Evolutionary conservation across 2,797 vertebrate genomes (phyloP).

Genomic region (Tachyglossus aculeatus): DNA sequence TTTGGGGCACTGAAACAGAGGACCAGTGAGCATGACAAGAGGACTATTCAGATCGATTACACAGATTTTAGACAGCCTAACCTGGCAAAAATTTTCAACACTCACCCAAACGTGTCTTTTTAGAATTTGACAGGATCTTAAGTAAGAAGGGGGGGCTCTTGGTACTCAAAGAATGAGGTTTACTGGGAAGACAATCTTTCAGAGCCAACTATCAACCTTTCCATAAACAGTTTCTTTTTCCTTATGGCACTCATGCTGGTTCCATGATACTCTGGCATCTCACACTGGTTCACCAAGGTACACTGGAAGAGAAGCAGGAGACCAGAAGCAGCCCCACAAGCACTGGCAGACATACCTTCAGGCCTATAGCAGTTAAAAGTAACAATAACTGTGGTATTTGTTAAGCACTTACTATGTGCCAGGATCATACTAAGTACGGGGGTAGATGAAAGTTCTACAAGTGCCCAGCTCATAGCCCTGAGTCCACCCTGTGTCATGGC

Average conservation of each 20-base stretch:
- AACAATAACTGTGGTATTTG: too few species aligned
- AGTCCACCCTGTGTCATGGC: too few species aligned
- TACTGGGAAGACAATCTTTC: constrained; percentile 31
- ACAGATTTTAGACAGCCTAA: constrained; percentile 41
- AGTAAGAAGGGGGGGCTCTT: neutral
- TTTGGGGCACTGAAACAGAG: constrained; percentile 65
- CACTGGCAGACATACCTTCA: too few species aligned
- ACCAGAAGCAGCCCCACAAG: too few species aligned
- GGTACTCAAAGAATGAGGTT: neutral
- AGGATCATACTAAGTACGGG: too few species aligned
- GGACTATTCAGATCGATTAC: constrained; percentile 61
- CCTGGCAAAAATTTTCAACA: constrained; percentile 42
- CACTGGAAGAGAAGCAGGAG: too few species aligned
- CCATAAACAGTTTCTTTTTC: neutral
- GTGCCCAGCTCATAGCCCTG: too few species aligned
- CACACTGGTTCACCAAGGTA: too few species aligned
- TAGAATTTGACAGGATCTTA: constrained; percentile 47
- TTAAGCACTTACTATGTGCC: too few species aligned
- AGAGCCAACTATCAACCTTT: constrained; percentile 37
- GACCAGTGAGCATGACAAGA: constrained; percentile 59
- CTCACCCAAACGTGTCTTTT: constrained; percentile 31
- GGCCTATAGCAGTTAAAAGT: too few species aligned
- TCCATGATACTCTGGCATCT: neutral
- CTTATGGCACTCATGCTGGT: neutral
- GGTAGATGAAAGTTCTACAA: too few species aligned